These are phyloP conservation scores for Dasypogon diadema DNA, from an alignment of 2,888 invertebrate genomes.

Conservation along the genomic window DNA sequence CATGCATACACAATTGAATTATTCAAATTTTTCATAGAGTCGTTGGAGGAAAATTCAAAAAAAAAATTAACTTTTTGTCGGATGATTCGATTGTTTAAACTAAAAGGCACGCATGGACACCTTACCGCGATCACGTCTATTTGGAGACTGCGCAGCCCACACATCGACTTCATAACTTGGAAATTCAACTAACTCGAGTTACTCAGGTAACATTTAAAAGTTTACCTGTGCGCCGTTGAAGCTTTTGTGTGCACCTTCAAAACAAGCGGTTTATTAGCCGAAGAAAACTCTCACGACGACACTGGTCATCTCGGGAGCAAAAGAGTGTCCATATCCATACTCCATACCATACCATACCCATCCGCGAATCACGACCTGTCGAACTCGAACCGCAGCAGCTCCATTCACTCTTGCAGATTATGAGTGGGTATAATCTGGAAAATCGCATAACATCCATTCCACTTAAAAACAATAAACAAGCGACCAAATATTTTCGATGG, in stretches of 20 bases:
- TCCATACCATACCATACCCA: background rate
- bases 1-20: background rate
- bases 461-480: constrained; percentile 27
- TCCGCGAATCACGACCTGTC: background rate
- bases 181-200: constrained; percentile 33
- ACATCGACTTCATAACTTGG: constrained; percentile 51
- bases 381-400: background rate
- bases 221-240: constrained; percentile 35
- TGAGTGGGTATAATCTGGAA: constrained; percentile 31
- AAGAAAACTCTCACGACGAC: constrained; percentile 30
- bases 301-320: background rate
- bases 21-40: constrained; percentile 29
- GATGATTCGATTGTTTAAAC: constrained; percentile 31
- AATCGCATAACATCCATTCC: constrained; percentile 14
- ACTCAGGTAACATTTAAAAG: constrained; percentile 36
- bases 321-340: constrained; percentile 21
- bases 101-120: constrained; percentile 51
- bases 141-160: constrained; percentile 60
- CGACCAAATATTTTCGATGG: constrained; percentile 16
- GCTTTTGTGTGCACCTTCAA: constrained; percentile 27
- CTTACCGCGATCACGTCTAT: constrained; percentile 59
- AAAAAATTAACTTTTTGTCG: constrained; percentile 21
- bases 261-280: constrained; percentile 16
- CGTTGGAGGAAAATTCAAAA: constrained; percentile 47
- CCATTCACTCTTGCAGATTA: constrained; percentile 22